Percentiles rank a stretch among this genome's conserved stretches.
Evolutionary conservation across 2,113 vertebrate species (phyloP).

Genomic region (Oncorhynchus masou): DNA sequence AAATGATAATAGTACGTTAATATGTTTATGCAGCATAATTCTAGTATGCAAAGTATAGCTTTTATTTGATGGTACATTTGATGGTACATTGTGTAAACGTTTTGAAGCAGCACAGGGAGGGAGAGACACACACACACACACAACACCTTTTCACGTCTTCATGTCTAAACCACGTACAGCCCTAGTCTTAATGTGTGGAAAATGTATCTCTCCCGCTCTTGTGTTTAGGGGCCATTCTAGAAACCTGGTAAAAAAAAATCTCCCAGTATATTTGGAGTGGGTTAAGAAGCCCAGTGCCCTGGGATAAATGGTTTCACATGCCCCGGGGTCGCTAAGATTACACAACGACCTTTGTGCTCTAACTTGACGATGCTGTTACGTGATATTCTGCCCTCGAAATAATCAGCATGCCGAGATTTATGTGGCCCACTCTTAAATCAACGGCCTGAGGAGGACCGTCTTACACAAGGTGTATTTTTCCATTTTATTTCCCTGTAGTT

Average conservation of each 20-base stretch:
- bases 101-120: neutral
- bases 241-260: constrained; percentile 64
- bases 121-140: neutral
- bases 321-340: constrained; percentile 81
- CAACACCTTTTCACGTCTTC: neutral
- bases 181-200: neutral
- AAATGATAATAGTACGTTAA: too few relatives aligned
- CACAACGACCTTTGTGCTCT: constrained; percentile 89
- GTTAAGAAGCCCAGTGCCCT: constrained; percentile 74
- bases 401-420: constrained; percentile 67
- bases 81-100: too few relatives aligned
- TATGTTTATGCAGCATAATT: too few relatives aligned
- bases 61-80: too few relatives aligned
- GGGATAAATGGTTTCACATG: constrained; percentile 84
- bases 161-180: too few relatives aligned
- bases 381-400: constrained; percentile 69
- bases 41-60: too few relatives aligned
- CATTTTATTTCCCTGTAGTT: neutral
- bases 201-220: neutral
- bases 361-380: constrained; percentile 80
- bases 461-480: neutral
- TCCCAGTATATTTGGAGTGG: constrained; percentile 54
- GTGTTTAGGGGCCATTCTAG: constrained; percentile 28
- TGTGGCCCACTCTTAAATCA: constrained; percentile 38
- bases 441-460: constrained; percentile 39